Conservation (phyloP, 2,113 vertebrate species). For the Oryzias javanicus region DNA sequence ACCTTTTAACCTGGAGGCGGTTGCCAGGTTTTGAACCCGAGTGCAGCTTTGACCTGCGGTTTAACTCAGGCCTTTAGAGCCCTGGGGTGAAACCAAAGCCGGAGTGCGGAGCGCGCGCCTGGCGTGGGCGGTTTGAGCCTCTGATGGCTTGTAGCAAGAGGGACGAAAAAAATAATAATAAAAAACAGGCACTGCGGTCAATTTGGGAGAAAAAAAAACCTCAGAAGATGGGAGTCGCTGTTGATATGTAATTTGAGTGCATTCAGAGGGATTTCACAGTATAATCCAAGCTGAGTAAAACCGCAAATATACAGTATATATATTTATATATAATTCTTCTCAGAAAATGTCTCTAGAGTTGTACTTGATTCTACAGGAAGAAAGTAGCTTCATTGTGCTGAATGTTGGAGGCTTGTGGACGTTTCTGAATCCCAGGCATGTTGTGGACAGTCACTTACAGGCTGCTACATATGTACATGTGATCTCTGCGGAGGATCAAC, state of each 20-base stretch:
- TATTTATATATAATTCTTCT: slow-evolving; percentile 22
- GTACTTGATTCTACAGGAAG: slow-evolving; percentile 20
- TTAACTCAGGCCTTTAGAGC: slow-evolving; percentile 1
- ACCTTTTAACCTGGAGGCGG: slow-evolving; percentile 53
- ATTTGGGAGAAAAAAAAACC: slow-evolving; percentile 14
- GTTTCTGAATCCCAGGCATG: slow-evolving; percentile 31
- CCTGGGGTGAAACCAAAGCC: slow-evolving; percentile 16
- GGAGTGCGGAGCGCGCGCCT: slow-evolving; percentile 17
- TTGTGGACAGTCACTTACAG: slow-evolving; percentile 46
- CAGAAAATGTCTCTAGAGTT: slow-evolving; percentile 28
- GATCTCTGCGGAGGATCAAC: slow-evolving; percentile 26
- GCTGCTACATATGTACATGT: slow-evolving; percentile 60
- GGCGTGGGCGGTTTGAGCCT: slow-evolving; percentile 41
- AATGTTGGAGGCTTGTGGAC: slow-evolving; percentile 33
- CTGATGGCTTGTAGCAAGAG: slow-evolving; percentile 38
- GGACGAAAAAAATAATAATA: neutral
- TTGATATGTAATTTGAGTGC: slow-evolving; percentile 53
- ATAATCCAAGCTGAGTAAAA: slow-evolving; percentile 47
- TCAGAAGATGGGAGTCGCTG: slow-evolving; percentile 24
- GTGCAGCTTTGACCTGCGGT: slow-evolving; percentile 32
- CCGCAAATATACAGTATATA: slow-evolving; percentile 35
- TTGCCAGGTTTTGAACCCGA: slow-evolving; percentile 30
- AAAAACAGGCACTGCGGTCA: slow-evolving; percentile 18
- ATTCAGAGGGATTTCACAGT: slow-evolving; percentile 74
- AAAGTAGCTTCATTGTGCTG: slow-evolving; percentile 63